Conservation (phyloP, 2,888 invertebrate species). For the Ryuthela nishihirai region DNA sequence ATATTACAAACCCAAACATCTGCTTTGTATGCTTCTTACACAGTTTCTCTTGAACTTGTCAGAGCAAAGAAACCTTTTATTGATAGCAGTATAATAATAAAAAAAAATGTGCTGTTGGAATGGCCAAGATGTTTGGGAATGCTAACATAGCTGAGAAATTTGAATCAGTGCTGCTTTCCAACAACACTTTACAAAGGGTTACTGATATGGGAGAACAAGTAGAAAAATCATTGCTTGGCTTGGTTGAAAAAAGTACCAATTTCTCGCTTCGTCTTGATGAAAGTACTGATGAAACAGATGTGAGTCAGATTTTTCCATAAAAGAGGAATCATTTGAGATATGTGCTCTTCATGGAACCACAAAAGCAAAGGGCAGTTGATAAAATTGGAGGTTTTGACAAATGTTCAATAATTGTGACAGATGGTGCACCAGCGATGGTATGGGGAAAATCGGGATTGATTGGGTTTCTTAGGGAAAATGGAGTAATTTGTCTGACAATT, state of each 20-base stretch:
- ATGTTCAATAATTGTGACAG: neutral
- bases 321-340: neutral
- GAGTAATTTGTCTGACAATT: neutral
- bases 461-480: slow-evolving; percentile 4
- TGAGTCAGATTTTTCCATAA: slow-evolving; percentile 6
- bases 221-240: slow-evolving; percentile 2
- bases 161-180: neutral
- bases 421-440: slow-evolving; percentile 2
- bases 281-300: slow-evolving; percentile 4
- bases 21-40: slow-evolving; percentile 2
- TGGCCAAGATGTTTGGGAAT: no score
- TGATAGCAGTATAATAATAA: no score
- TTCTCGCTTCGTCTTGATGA: slow-evolving; percentile 10
- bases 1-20: neutral
- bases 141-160: neutral
- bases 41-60: neutral
- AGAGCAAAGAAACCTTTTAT: slow-evolving; percentile 1
- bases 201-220: slow-evolving; percentile 7
- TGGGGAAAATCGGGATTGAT: neutral
- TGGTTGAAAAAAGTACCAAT: slow-evolving; percentile 1
- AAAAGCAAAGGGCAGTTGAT: slow-evolving; percentile 1
- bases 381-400: slow-evolving; percentile 4
- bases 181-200: neutral
- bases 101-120: neutral
- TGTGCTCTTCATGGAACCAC: slow-evolving; percentile 1